phyloP scores from a whole-genome alignment of 2,888 invertebrate species.

The Papilio protenor region DNA sequence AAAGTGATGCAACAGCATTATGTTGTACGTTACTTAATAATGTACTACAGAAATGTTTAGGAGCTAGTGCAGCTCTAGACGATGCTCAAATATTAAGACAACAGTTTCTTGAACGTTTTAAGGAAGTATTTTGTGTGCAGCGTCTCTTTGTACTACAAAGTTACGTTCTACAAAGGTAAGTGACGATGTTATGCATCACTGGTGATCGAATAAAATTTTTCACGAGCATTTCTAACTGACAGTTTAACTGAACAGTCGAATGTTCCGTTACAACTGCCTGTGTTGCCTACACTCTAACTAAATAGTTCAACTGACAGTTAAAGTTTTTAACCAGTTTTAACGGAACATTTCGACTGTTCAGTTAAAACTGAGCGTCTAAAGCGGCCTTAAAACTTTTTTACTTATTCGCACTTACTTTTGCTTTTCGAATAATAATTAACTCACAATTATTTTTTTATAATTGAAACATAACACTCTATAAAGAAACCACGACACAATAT shows the following conservation, averaged over 20 bases:
- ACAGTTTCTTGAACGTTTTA: constrained; percentile 5
- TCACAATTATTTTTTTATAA: neutral
- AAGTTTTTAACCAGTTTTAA: too few relatives aligned
- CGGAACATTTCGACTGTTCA: too few relatives aligned
- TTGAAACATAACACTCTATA: neutral
- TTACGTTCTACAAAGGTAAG: neutral
- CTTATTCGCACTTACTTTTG: too few relatives aligned
- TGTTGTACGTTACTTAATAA: neutral
- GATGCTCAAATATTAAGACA: constrained; percentile 28
- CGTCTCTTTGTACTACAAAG: neutral
- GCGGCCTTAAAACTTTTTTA: too few relatives aligned
- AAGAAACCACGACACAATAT: neutral
- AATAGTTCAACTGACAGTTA: too few relatives aligned
- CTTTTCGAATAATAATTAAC: too few relatives aligned
- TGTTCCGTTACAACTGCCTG: too few relatives aligned
- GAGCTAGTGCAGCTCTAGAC: constrained; percentile 6
- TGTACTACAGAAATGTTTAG: neutral
- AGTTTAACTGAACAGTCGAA: too few relatives aligned
- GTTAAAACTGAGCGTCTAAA: too few relatives aligned
- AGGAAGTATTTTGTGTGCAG: neutral
- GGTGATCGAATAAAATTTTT: too few relatives aligned
- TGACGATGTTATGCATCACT: neutral
- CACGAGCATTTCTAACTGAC: too few relatives aligned
- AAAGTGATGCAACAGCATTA: neutral
- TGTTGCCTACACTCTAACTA: too few relatives aligned